phyloP scores from a whole-genome alignment of 2,113 vertebrate genomes.

The Hucho hucho region DNA sequence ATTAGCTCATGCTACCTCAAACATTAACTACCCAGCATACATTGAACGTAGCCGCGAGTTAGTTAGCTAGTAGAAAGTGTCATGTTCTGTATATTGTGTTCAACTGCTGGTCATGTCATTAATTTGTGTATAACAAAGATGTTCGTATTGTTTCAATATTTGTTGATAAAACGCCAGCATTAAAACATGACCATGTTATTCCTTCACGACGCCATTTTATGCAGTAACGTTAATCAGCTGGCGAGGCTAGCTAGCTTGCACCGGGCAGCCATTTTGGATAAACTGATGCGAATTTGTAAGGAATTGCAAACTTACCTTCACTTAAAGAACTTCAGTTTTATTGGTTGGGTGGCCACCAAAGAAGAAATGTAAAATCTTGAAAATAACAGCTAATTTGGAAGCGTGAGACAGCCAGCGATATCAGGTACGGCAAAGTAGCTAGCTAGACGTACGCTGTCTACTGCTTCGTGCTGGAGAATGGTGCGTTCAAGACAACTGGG shows the following conservation, averaged over 20 bases:
- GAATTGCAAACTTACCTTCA: constrained; percentile 68
- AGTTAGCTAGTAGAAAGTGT: neutral
- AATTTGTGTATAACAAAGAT: too few relatives aligned
- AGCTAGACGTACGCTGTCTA: neutral
- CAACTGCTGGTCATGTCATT: too few relatives aligned
- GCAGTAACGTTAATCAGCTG: constrained; percentile 6
- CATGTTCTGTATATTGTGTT: too few relatives aligned
- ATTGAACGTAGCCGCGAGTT: neutral
- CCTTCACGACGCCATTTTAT: constrained; percentile 70
- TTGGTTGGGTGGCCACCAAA: constrained; percentile 41
- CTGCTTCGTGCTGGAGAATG: constrained; percentile 11
- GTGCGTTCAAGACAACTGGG: too few relatives aligned
- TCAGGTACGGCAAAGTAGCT: constrained; percentile 19
- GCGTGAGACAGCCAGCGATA: constrained; percentile 21
- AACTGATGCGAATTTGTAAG: neutral
- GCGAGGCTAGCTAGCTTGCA: neutral
- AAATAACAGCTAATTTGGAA: neutral
- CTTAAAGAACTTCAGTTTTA: constrained; percentile 75
- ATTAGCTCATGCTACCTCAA: too few relatives aligned
- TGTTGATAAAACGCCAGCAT: neutral
- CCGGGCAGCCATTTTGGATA: constrained; percentile 13
- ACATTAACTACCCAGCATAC: neutral
- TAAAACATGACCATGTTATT: neutral
- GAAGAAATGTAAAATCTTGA: constrained; percentile 40
- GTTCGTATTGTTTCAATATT: neutral